Conservation (phyloP, 2,797 vertebrate genomes). For the Chaetophractus vellerosus region DNA sequence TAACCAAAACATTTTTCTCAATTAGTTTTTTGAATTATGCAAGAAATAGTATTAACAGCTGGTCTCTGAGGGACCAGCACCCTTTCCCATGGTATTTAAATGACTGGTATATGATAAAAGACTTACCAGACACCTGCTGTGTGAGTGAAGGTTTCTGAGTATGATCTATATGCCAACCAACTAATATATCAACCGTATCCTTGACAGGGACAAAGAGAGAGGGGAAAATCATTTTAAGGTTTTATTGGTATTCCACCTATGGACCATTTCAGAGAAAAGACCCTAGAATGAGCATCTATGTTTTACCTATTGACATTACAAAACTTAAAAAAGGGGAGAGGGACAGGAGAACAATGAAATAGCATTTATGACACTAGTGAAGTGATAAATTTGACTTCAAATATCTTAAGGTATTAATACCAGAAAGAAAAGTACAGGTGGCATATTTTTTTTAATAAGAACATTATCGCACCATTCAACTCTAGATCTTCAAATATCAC, state of each 20-base stretch:
- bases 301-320: constrained; percentile 3
- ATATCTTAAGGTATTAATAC: constrained; percentile 40
- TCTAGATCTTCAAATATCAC: not conserved
- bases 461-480: not conserved
- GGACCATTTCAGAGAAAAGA: constrained; percentile 45
- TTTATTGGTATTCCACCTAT: not conserved
- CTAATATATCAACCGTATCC: constrained; percentile 99
- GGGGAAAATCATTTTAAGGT: constrained; percentile 32
- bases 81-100: constrained; percentile 21
- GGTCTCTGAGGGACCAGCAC: not conserved
- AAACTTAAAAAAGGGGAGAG: not conserved
- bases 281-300: constrained; percentile 7
- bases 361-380: not conserved
- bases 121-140: constrained; percentile 97
- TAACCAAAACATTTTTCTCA: not conserved
- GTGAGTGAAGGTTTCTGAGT: constrained; percentile 97
- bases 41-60: not conserved
- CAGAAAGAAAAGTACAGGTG: not conserved
- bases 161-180: constrained; percentile 99
- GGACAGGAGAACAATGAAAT: not conserved
- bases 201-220: constrained; percentile 86
- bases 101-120: not conserved
- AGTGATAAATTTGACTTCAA: constrained; percentile 6
- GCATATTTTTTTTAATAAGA: constrained; percentile 12
- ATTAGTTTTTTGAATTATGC: not conserved